Conservation (phyloP, 2,113 vertebrate species). For the Apus apus region DNA sequence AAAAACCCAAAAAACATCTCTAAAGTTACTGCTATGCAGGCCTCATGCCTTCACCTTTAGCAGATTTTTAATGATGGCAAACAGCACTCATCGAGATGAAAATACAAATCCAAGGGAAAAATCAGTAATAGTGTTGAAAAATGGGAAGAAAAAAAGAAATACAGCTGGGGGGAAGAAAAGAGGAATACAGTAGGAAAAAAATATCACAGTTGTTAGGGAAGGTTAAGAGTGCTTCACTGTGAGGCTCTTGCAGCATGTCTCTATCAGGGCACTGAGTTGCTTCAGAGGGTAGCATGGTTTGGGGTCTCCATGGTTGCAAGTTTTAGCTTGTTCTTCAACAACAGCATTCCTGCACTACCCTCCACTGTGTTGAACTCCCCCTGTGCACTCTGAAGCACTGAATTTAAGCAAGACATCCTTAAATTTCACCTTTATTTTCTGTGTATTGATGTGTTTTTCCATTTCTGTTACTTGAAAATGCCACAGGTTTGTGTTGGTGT, state of each 20-base stretch:
- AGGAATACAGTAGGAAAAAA: background rate
- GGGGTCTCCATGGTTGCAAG: rapidly evolving
- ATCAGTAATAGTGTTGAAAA: background rate
- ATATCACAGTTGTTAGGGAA: rapidly evolving
- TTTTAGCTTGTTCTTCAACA: background rate
- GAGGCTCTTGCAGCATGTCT: rapidly evolving
- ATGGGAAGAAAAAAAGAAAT: too few species aligned
- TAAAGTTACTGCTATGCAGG: background rate
- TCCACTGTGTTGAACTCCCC: background rate
- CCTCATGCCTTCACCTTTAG: background rate
- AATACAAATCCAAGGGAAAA: background rate
- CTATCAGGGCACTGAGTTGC: background rate
- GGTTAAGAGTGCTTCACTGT: background rate
- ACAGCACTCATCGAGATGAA: background rate
- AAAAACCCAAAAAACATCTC: background rate
- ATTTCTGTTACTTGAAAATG: background rate
- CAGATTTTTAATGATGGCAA: background rate
- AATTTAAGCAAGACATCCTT: background rate
- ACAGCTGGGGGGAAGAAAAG: too few species aligned
- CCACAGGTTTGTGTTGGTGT: background rate
- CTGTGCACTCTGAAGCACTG: background rate
- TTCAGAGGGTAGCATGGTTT: background rate
- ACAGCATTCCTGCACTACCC: background rate
- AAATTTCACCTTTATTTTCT: background rate
- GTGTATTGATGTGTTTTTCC: background rate